Conservation (phyloP, 2,113 vertebrate genomes). For the Ifrita kowaldi region DNA sequence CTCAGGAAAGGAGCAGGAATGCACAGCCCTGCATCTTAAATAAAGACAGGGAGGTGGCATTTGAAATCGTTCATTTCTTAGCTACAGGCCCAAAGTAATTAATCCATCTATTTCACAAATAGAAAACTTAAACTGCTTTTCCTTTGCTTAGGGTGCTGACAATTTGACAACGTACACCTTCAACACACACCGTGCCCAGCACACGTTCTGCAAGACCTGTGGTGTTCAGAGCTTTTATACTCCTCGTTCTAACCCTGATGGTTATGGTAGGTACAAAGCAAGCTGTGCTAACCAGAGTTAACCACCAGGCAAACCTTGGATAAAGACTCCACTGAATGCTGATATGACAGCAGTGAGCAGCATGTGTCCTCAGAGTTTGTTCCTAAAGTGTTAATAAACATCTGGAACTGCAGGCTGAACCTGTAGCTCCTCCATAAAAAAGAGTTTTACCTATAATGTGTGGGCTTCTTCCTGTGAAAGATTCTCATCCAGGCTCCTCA, state of each 20-base stretch:
- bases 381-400: not conserved
- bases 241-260: constrained; percentile 91
- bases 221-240: constrained; percentile 96
- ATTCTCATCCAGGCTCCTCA: not conserved
- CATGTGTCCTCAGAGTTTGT: not conserved
- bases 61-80: not conserved
- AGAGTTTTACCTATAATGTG: not conserved
- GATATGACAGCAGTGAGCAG: not conserved
- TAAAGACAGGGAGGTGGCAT: not conserved
- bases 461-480: not conserved
- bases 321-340: not conserved
- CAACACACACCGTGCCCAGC: constrained; percentile 88
- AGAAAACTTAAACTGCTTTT: not conserved
- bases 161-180: constrained; percentile 90
- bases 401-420: not conserved
- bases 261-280: constrained; percentile 80
- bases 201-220: constrained; percentile 94
- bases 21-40: not conserved
- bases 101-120: not conserved
- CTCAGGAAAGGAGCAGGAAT: not conserved
- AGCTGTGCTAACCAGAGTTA: not conserved
- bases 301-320: not conserved
- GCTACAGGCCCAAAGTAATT: not conserved
- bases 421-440: not conserved
- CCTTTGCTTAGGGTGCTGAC: constrained; percentile 80